Percentiles rank a stretch among this genome's conserved stretches.
Evolutionary conservation across 2,113 vertebrate species (phyloP).

Genomic region (Lophius piscatorius): DNA sequence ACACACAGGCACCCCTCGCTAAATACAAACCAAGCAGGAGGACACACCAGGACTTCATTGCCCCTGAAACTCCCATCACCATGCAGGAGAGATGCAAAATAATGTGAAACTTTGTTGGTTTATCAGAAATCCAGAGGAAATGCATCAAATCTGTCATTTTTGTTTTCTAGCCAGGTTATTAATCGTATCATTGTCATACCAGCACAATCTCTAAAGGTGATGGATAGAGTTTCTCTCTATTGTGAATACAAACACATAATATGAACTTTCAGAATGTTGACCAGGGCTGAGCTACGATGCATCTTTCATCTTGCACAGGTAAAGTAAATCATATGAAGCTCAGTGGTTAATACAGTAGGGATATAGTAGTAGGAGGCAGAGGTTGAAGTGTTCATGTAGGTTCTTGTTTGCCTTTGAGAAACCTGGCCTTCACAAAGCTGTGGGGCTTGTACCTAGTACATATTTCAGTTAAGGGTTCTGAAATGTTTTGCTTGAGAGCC

Average conservation of each 20-base stretch:
- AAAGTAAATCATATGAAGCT: constrained; percentile 62
- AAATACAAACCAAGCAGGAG: constrained; percentile 82
- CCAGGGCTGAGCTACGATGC: constrained; percentile 9
- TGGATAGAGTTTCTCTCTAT: constrained; percentile 3
- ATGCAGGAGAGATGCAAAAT: constrained; percentile 61
- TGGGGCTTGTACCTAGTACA: constrained; percentile 72
- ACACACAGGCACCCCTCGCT: constrained; percentile 81
- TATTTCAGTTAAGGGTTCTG: too few relatives aligned
- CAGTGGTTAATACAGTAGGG: constrained; percentile 45
- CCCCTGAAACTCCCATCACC: constrained; percentile 79
- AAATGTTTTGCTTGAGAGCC: too few relatives aligned
- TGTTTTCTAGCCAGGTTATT: constrained; percentile 24
- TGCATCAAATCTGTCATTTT: constrained; percentile 25
- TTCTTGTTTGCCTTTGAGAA: constrained; percentile 58
- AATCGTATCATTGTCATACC: constrained; percentile 16
- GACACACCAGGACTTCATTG: constrained; percentile 87
- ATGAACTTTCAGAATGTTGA: neutral
- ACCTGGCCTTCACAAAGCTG: constrained; percentile 64
- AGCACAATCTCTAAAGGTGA: neutral
- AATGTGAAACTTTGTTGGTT: constrained; percentile 56
- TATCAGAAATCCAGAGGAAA: constrained; percentile 42
- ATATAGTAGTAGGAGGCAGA: constrained; percentile 57
- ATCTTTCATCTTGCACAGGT: constrained; percentile 46
- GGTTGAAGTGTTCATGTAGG: constrained; percentile 60
- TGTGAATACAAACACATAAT: neutral